These are phyloP conservation scores for Zosterops hypoxanthus DNA, from an alignment of 2,113 vertebrate species.

Conservation along the genomic window DNA sequence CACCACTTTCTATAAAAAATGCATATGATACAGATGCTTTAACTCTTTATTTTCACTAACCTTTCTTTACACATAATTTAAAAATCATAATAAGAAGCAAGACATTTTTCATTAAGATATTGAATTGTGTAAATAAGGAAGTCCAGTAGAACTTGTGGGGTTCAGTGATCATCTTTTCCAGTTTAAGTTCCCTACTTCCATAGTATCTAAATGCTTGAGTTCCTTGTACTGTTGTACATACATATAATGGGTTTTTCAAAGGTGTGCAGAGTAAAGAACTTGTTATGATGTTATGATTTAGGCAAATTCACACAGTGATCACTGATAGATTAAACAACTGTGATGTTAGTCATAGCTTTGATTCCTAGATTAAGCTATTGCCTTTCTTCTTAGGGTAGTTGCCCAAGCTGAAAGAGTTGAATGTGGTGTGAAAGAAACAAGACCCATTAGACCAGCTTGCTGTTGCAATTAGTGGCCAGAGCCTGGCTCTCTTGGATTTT, in stretches of 20 bases:
- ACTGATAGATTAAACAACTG: not conserved
- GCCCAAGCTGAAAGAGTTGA: not conserved
- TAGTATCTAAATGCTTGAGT: not conserved
- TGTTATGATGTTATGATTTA: not conserved
- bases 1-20: constrained; percentile 78
- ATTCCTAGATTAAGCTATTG: not conserved
- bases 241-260: not conserved
- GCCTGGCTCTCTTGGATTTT: not conserved
- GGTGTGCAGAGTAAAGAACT: not conserved
- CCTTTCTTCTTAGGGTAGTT: not conserved
- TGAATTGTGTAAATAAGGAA: not conserved
- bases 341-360: not conserved
- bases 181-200: not conserved
- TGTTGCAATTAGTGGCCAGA: not conserved
- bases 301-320: not conserved
- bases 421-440: not conserved
- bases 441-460: not conserved
- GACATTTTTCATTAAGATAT: not conserved
- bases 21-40: not conserved
- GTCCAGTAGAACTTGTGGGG: not conserved
- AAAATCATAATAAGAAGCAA: not conserved
- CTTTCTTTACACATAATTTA: not conserved
- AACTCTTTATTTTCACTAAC: not conserved
- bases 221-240: not conserved
- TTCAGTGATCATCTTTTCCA: not conserved